Conservation (phyloP, 2,113 vertebrate genomes). For the Chlamydotis undulata region DNA sequence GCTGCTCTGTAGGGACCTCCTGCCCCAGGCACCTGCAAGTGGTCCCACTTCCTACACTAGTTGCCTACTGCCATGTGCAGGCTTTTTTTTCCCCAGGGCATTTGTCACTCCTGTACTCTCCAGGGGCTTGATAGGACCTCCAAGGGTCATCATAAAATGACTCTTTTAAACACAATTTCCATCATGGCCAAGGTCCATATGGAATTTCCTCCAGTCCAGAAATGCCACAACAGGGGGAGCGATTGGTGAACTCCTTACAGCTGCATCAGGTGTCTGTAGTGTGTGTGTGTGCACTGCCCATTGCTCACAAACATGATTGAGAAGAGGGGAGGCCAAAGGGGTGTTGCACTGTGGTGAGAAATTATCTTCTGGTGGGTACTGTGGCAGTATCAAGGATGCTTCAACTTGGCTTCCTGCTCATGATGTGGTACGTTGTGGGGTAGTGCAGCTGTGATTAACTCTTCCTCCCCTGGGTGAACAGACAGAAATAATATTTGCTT, state of each 20-base stretch:
- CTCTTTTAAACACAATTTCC: neutral
- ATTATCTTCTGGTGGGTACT: neutral
- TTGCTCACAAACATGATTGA: neutral
- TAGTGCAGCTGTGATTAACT: neutral
- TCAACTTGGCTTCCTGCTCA: neutral
- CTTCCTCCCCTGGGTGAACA: neutral
- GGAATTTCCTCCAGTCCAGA: neutral
- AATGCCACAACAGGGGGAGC: accelerated
- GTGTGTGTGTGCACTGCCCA: neutral
- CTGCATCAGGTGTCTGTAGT: neutral
- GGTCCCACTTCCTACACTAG: neutral
- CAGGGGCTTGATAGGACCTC: neutral
- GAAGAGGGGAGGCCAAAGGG: neutral
- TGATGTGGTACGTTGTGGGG: neutral
- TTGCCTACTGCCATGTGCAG: neutral
- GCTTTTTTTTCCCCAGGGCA: neutral
- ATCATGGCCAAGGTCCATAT: neutral
- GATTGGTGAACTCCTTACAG: neutral
- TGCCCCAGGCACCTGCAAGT: neutral
- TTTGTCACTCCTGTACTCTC: neutral
- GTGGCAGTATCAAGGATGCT: neutral
- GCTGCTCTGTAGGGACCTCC: neutral
- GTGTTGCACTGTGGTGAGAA: neutral
- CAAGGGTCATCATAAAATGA: neutral
- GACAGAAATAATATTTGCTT: neutral